Evolutionary conservation across 2,888 invertebrate species (phyloP).

Genomic region (Heteropelma amictum): DNA sequence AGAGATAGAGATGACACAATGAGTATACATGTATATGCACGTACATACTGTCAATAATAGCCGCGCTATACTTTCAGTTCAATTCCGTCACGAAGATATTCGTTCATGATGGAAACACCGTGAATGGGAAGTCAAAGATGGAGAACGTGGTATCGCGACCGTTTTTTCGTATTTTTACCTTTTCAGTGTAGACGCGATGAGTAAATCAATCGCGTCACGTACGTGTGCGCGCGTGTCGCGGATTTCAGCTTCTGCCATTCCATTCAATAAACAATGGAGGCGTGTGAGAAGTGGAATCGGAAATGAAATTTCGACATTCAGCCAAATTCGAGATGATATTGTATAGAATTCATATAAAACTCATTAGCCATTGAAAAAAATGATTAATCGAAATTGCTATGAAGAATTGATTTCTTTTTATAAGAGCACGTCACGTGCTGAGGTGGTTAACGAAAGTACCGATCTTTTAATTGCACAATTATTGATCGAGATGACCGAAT

Average conservation of each 20-base stretch:
- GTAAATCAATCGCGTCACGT: background rate
- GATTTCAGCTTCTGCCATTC: background rate
- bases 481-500: too few relatives aligned
- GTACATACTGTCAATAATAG: background rate
- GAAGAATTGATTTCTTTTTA: background rate
- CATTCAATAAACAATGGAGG: conserved; percentile 3
- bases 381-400: background rate
- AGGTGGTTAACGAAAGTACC: too few relatives aligned
- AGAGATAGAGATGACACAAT: conserved; percentile 19
- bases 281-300: background rate
- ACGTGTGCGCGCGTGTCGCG: background rate
- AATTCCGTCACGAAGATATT: conserved; percentile 2
- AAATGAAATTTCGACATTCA: conserved; percentile 26
- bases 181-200: background rate
- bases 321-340: conserved; percentile 4
- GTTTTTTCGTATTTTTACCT: background rate
- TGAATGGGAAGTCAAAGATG: background rate
- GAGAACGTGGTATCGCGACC: background rate
- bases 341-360: background rate
- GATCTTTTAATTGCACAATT: too few relatives aligned
- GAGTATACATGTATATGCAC: background rate
- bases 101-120: background rate
- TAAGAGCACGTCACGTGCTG: too few relatives aligned
- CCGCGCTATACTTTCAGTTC: background rate
- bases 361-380: background rate